Evolutionary conservation across 2,113 vertebrate genomes (phyloP).

Genomic region (Elgaria multicarinata): DNA sequence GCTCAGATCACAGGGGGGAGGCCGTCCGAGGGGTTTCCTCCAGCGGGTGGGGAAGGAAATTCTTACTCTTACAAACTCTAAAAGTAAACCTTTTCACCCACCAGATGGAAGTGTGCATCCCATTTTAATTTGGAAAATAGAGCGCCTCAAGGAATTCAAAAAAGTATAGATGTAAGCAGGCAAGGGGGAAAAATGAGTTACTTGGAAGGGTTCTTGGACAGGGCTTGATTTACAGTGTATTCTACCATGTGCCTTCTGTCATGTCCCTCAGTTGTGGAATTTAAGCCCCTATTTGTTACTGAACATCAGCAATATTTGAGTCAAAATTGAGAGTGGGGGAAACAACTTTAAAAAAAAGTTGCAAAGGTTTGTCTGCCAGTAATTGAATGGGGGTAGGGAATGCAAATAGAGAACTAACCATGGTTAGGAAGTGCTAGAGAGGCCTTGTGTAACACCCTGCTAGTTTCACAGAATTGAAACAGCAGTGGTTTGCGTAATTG

Average conservation of each 20-base stretch:
- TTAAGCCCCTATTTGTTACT: no score
- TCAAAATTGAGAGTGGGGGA: no score
- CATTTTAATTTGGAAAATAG: not conserved
- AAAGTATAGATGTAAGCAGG: no score
- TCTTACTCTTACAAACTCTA: no score
- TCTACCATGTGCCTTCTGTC: not conserved
- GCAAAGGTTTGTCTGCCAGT: no score
- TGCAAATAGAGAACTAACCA: not conserved
- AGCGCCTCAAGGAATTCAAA: not conserved
- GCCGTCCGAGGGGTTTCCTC: no score
- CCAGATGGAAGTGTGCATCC: not conserved
- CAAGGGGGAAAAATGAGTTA: no score
- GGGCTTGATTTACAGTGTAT: not conserved
- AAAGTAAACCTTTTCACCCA: not conserved
- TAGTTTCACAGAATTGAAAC: constrained; percentile 19
- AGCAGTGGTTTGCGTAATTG: constrained; percentile 5
- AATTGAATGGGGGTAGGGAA: not conserved
- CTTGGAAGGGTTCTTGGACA: not conserved
- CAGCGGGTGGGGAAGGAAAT: no score
- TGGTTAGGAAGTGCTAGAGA: not conserved
- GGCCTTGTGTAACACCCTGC: not conserved
- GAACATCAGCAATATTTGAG: no score
- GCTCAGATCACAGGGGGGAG: not conserved
- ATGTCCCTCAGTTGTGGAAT: not conserved
- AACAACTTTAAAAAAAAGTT: no score